These are phyloP conservation scores for Sarcophaga variegata DNA, from an alignment of 2,888 invertebrate species.

Conservation along the genomic window DNA sequence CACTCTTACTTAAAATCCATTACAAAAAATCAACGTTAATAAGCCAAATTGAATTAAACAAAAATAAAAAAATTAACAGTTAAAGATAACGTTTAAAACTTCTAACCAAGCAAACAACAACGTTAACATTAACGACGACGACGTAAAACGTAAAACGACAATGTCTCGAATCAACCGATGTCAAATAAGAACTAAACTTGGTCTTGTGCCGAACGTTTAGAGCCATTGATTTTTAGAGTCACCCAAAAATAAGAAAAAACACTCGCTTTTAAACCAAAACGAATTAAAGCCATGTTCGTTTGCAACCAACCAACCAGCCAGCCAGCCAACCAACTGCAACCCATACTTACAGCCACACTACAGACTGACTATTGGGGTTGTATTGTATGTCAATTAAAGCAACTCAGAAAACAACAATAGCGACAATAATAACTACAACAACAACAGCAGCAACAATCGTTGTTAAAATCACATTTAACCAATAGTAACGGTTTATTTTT, in stretches of 20 bases:
- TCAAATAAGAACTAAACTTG: slow-evolving; percentile 71
- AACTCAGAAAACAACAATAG: neutral
- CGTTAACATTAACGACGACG: neutral
- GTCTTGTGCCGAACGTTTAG: slow-evolving; percentile 53
- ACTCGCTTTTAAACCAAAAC: slow-evolving; percentile 1
- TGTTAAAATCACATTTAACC: slow-evolving; percentile 22
- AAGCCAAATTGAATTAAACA: neutral
- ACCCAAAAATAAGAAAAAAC: slow-evolving; percentile 1
- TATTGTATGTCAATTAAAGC: neutral
- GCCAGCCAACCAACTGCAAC: slow-evolving; percentile 2
- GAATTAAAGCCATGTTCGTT: slow-evolving; percentile 27
- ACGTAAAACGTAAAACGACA: slow-evolving; percentile 4
- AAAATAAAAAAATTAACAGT: neutral
- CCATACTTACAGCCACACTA: neutral
- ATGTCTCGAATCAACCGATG: slow-evolving; percentile 68
- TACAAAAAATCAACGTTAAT: neutral
- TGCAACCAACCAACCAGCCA: neutral
- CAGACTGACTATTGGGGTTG: neutral
- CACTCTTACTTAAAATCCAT: neutral
- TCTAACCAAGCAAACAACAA: neutral
- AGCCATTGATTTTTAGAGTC: slow-evolving; percentile 48
- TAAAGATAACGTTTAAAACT: neutral
- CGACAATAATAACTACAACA: neutral
- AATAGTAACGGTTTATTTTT: slow-evolving; percentile 60
- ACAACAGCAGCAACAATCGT: neutral